Evolutionary conservation across 2,797 vertebrate genomes (phyloP).

Genomic region (Melopsittacus undulatus): DNA sequence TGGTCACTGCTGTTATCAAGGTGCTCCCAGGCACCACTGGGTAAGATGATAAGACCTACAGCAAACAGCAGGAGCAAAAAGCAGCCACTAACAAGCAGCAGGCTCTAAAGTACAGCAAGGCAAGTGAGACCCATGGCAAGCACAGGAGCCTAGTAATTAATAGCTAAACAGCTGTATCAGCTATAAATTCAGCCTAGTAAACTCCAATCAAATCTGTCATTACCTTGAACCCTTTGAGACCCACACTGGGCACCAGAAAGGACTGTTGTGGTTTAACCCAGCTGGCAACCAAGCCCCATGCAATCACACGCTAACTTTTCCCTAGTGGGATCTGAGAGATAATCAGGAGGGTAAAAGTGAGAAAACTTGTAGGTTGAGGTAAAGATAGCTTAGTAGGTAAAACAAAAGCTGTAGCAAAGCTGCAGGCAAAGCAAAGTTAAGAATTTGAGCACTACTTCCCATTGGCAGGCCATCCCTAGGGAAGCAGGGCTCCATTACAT

Average conservation of each 20-base stretch:
- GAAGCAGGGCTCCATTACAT: neutral
- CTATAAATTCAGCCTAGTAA: neutral
- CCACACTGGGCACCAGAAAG: neutral
- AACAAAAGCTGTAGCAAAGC: neutral
- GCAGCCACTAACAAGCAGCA: neutral
- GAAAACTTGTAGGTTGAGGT: neutral
- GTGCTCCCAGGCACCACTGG: neutral
- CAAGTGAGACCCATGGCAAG: neutral
- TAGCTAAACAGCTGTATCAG: neutral
- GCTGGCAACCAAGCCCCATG: neutral
- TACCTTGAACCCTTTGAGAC: neutral
- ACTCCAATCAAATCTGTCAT: neutral
- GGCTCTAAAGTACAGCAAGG: neutral
- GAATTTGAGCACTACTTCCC: neutral
- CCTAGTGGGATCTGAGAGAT: neutral
- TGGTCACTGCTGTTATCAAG: neutral
- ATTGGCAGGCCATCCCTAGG: neutral
- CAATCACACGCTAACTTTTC: neutral
- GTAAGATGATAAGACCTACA: conserved; percentile 1
- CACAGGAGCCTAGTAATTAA: neutral
- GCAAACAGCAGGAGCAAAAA: neutral
- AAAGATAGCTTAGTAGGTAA: neutral
- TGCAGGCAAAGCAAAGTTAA: neutral
- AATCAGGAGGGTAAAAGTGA: neutral
- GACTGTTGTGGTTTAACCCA: neutral